A percentile compares a stretch with the other conserved stretches of the same genome.
Evolutionary conservation across 1,140 invertebrate species (phyloP).

Genomic region (Aricia agestis): DNA sequence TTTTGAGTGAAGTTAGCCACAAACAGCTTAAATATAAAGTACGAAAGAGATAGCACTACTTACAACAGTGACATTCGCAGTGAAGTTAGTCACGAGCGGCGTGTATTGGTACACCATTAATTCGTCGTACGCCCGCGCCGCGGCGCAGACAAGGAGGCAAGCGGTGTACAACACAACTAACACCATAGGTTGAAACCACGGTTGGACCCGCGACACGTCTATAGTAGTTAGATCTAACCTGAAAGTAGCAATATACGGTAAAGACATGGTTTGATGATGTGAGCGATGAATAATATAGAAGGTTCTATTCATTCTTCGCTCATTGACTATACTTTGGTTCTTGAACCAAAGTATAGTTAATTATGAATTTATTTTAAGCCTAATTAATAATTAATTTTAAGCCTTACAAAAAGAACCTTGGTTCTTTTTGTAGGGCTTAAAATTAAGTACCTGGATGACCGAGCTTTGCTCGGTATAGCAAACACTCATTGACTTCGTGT

Average conservation of each 20-base stretch:
- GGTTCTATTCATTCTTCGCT: not conserved
- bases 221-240: slow-evolving; percentile 59
- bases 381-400: too few relatives aligned
- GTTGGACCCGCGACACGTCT: slow-evolving; percentile 53
- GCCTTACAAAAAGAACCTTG: too few relatives aligned
- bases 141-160: slow-evolving; percentile 62
- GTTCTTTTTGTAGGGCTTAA: too few relatives aligned
- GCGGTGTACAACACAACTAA: slow-evolving; percentile 64
- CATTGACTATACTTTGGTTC: too few relatives aligned
- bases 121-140: slow-evolving; percentile 69
- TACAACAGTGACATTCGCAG: slow-evolving; percentile 53
- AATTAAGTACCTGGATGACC: too few relatives aligned
- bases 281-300: not conserved
- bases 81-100: slow-evolving; percentile 45
- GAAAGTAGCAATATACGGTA: slow-evolving; percentile 26
- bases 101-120: slow-evolving; percentile 71
- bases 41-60: slow-evolving; percentile 23
- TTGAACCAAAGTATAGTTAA: too few relatives aligned
- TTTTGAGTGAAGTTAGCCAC: too few relatives aligned
- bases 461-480: too few relatives aligned
- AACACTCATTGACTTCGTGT: too few relatives aligned
- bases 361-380: too few relatives aligned
- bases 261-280: too few relatives aligned
- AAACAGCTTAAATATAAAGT: too few relatives aligned
- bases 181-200: slow-evolving; percentile 65